These are phyloP conservation scores for Paguma larvata DNA, from an alignment of 2,797 vertebrate genomes.

Conservation along the genomic window DNA sequence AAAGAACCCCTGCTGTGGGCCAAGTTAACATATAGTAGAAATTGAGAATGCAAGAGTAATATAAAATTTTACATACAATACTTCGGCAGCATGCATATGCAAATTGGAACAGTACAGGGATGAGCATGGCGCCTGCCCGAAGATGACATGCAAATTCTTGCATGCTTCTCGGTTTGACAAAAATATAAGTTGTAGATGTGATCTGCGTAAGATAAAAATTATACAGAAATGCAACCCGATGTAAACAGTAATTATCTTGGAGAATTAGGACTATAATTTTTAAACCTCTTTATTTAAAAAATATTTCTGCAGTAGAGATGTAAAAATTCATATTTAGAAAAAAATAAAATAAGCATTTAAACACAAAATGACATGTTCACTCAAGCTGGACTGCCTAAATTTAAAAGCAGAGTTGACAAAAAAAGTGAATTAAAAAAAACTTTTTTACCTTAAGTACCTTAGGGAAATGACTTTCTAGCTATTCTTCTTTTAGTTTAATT, in stretches of 20 bases:
- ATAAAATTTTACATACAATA: background rate
- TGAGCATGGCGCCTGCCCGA: background rate
- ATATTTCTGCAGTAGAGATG: background rate
- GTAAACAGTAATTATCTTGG: conserved; percentile 38
- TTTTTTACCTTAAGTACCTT: background rate
- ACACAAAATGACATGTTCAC: background rate
- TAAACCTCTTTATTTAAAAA: conserved; percentile 15
- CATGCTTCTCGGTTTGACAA: background rate
- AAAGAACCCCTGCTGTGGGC: conserved; percentile 47
- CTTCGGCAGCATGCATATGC: background rate
- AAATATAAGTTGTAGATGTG: background rate
- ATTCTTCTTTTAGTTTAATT: background rate
- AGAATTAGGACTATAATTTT: background rate
- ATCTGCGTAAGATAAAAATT: background rate
- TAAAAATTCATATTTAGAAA: conserved; percentile 41
- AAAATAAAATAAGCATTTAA: conserved; percentile 34
- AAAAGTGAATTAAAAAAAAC: background rate
- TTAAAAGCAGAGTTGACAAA: conserved; percentile 1
- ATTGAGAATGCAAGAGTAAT: background rate
- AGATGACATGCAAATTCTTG: background rate
- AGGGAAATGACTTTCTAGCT: background rate
- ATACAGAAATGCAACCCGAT: background rate
- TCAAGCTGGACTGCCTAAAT: background rate
- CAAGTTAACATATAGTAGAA: conserved; percentile 60
- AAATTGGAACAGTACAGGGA: background rate